phyloP scores from a whole-genome alignment of 1,140 invertebrate species.

The Rhopalosiphum padi region DNA sequence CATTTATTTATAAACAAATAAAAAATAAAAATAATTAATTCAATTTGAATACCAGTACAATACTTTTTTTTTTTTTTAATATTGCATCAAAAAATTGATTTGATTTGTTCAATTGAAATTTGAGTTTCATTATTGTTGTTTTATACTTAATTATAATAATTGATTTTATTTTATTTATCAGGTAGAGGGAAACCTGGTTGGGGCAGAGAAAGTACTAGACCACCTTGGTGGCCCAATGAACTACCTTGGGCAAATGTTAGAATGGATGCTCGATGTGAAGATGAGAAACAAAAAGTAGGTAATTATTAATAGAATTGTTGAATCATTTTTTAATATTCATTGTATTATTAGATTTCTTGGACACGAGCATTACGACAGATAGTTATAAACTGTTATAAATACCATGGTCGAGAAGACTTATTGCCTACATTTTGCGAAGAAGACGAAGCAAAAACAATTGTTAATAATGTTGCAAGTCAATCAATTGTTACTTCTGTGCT shows the following conservation, averaged over 20 bases:
- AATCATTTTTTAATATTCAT: background rate
- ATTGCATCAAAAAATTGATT: background rate
- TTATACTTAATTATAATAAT: background rate
- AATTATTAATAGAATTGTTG: background rate
- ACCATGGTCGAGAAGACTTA: slow-evolving; percentile 94
- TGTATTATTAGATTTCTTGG: slow-evolving; percentile 86
- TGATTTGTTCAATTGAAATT: background rate
- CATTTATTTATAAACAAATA: background rate
- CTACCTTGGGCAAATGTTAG: slow-evolving; percentile 97
- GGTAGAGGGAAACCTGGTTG: slow-evolving; percentile 96
- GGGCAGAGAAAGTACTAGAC: slow-evolving; percentile 93
- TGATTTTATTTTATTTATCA: slow-evolving; percentile 61
- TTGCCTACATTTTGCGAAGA: slow-evolving; percentile 93
- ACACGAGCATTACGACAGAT: slow-evolving; percentile 97
- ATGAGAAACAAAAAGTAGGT: slow-evolving; percentile 93
- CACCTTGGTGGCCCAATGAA: slow-evolving; percentile 97
- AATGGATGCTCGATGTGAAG: slow-evolving; percentile 94
- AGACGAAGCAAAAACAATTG: slow-evolving; percentile 72
- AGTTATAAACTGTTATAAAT: slow-evolving; percentile 98
- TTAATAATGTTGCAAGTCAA: slow-evolving; percentile 56
- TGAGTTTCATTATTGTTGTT: background rate
- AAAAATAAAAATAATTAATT: background rate
- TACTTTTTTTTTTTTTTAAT: background rate
- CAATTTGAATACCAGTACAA: background rate
- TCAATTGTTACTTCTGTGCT: slow-evolving; percentile 55